Conservation (phyloP, 2,888 invertebrate species). For the Dendrolimus pini region DNA sequence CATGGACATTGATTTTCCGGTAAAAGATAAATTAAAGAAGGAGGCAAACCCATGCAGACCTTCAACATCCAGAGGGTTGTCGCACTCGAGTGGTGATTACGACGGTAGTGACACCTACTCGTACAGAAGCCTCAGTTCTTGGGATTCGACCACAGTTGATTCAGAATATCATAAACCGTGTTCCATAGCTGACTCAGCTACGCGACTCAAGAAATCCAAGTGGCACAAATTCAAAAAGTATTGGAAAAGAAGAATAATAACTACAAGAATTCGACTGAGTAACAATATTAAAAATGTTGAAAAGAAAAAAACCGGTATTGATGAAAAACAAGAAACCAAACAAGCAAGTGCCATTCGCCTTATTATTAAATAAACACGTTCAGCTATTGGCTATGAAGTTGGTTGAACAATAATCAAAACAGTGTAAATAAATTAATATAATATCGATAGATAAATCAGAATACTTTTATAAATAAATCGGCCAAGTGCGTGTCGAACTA, state of each 20-base stretch:
- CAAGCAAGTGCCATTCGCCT: too few relatives aligned
- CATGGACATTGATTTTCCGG: conserved; percentile 4
- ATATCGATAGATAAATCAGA: too few relatives aligned
- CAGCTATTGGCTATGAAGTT: too few relatives aligned
- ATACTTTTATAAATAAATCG: too few relatives aligned
- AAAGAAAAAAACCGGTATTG: background rate
- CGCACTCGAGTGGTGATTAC: conserved; percentile 40
- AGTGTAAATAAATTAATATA: too few relatives aligned
- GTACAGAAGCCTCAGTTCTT: conserved; percentile 33
- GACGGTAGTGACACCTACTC: conserved; percentile 29
- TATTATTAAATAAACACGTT: too few relatives aligned
- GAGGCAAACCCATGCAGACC: conserved; percentile 32
- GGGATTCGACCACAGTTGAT: conserved; percentile 22
- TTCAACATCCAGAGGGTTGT: conserved; percentile 47
- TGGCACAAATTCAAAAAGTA: conserved; percentile 40
- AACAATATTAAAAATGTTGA: background rate
- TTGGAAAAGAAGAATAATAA: conserved; percentile 17
- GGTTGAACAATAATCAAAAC: too few relatives aligned
- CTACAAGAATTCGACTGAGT: background rate
- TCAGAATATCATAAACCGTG: conserved; percentile 33
- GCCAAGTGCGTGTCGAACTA: too few relatives aligned
- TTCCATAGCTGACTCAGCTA: conserved; percentile 40
- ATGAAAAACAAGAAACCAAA: background rate
- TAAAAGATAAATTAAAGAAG: conserved; percentile 26
- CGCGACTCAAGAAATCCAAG: conserved; percentile 35